Conservation (phyloP, 37 sponge, comb jelly and placozoan species). For the Mnemiopsis leidyi region DNA sequence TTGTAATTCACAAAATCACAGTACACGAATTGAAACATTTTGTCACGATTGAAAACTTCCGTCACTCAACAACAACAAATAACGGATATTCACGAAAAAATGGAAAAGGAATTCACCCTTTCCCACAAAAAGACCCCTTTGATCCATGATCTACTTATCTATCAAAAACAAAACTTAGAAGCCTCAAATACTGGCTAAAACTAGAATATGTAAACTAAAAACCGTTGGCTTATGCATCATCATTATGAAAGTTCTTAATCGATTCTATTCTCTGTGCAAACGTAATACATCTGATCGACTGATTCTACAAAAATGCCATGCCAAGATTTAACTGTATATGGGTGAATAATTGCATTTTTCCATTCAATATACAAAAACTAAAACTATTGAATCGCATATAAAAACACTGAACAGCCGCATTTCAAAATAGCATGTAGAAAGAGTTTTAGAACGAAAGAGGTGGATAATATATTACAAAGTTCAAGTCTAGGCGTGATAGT, state of each 20-base stretch:
- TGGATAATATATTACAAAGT: not conserved
- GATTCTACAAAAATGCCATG: too few species aligned
- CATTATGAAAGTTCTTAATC: too few species aligned
- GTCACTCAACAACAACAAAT: not conserved
- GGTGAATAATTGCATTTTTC: too few species aligned
- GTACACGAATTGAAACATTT: not conserved
- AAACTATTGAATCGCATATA: not conserved
- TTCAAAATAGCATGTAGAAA: not conserved
- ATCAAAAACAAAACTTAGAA: too few species aligned
- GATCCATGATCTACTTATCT: too few species aligned
- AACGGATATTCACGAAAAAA: not conserved
- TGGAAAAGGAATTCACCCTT: not conserved
- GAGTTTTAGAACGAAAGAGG: not conserved
- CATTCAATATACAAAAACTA: not conserved
- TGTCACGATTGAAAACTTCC: not conserved
- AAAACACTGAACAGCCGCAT: not conserved
- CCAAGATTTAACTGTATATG: too few species aligned
- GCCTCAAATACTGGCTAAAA: too few species aligned
- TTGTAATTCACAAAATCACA: not conserved
- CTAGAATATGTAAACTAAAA: too few species aligned
- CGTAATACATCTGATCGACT: too few species aligned
- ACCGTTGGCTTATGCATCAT: too few species aligned
- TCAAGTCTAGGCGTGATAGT: not conserved
- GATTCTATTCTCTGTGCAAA: too few species aligned
- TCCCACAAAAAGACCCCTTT: too few species aligned